Evolutionary conservation across 2,113 vertebrate genomes (phyloP).

Genomic region (Tetraodon nigroviridis): DNA sequence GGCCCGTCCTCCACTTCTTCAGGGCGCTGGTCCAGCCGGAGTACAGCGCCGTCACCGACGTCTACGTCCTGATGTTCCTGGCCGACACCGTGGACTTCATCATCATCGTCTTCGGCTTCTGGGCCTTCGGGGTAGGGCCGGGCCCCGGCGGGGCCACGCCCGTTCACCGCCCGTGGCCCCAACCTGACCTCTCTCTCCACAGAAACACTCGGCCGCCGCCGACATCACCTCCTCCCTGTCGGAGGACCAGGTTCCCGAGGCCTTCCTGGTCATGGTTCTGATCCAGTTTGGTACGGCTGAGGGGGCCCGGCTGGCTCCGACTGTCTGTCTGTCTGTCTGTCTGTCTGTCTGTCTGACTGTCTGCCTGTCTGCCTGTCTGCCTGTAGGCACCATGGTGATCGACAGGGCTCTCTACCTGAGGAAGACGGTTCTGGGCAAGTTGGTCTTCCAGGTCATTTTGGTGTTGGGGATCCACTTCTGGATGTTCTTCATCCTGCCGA

Average conservation of each 20-base stretch:
- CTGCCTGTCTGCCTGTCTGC: constrained; percentile 4
- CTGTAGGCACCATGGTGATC: constrained; percentile 55
- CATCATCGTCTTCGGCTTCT: constrained; percentile 94
- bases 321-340: neutral
- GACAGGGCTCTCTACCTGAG: constrained; percentile 56
- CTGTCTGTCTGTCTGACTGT: neutral
- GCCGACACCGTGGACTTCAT: constrained; percentile 93
- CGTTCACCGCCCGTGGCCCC: neutral
- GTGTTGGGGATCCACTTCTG: constrained; percentile 59
- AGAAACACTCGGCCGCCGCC: constrained; percentile 94
- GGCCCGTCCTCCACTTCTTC: constrained; percentile 88
- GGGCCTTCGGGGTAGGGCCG: constrained; percentile 88
- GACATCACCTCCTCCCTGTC: constrained; percentile 94
- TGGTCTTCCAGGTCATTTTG: constrained; percentile 52
- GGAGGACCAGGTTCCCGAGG: constrained; percentile 91
- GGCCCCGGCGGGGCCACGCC: neutral
- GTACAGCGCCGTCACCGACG: constrained; percentile 92
- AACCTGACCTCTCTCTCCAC: constrained; percentile 13
- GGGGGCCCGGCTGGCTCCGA: neutral
- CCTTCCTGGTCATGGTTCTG: constrained; percentile 93
- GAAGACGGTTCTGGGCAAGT: constrained; percentile 53
- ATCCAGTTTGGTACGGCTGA: constrained; percentile 82
- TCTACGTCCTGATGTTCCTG: constrained; percentile 94
- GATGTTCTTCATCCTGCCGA: constrained; percentile 56
- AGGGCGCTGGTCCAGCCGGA: constrained; percentile 91